Evolutionary conservation across 2,888 invertebrate genomes (phyloP), one percentile per base, ranked within the genome.

Genomic region (Eueremaeus valkanovi): DNA sequence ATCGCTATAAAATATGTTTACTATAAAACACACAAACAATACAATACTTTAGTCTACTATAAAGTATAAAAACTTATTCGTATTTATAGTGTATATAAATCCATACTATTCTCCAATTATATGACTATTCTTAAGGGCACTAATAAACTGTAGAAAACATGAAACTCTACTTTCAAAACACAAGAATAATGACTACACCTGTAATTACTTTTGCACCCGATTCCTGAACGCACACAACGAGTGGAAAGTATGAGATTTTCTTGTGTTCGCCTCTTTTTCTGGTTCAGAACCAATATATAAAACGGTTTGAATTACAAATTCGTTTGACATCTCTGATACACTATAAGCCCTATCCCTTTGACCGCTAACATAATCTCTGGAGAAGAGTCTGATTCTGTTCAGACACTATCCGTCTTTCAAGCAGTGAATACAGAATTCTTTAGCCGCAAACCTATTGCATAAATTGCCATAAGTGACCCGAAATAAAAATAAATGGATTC

Each of bases 351-450:
- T 61, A 21, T 61, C 61, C 2, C 61, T 24, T 8, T 61, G 29
- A 31, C 61, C 61, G 29, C 55, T 55, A 55, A 55, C 55, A 55
- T 27, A 55, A 55, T 55, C 55, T 55, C 55, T 24, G 3, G 55
- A 55, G 55, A 55, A 9, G 16, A 11, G 45, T 21, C 29, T 55
- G 45, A 45, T 45, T 45, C 16, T 55, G 45, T 45, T 24, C 24
- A 21, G 24, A 55, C 21, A 16, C 55, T 21, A 55, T 55, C 55
- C 3, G 55, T 55, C 55, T 27, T 55, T 55, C 13, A 6, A 45
- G 11, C 55, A 55, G 13, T 55, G 8, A 18, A 8, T 3, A 24
- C 18, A 55, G n/a, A 9, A 55, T 24, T 24, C 8, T 21, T 55
- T 55, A 24, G 8, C 55, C 55, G 18, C 55, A 55, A 55, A 24